Base-by-base conservation (phyloP, 2,113 vertebrate species). In the Fulmarus glacialis region DNA sequence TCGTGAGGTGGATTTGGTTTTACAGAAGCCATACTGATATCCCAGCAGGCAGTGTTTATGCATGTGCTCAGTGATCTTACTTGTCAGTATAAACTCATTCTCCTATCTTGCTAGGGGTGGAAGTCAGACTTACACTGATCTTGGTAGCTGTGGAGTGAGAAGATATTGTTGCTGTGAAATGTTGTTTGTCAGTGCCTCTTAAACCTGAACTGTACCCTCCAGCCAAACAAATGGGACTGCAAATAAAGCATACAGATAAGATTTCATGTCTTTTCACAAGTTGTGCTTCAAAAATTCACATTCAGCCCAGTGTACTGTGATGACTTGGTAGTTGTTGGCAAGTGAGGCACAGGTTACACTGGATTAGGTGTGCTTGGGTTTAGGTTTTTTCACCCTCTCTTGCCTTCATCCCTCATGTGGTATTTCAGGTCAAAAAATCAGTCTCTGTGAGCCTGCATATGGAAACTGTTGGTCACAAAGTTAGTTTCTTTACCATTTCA, bases 381-480 rank as follows among this genome's bases (percentile, higher is more conserved):
- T 50, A 47, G n/a, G 47, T 53, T 38, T 60, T 90, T 90, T 36
- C 9, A 22, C 10, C 4, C 12, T 36, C 15, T 64, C 75, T 73
- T 60, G 29, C 42, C 43, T 89, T 93, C 42, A 32, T 70, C 45
- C 27, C 48, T 77, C 24, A 23, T 52, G 38, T 47, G n/a, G 23
- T 64, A 0, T 45, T 90, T 78, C 30, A 62, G 2, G 1, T 52
- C 59, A n/a, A n/a, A n/a, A n/a, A n/a, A n/a, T n/a, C 0, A 2
- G 29, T 30, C 32, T 27, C 80, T 78, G 27, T 48, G 64, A 55
- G 80, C 50, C 64, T 71, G 73, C 26, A 1, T 20, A 22, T 30
- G n/a, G 63, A 45, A 87, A 14, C 11, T 45, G 24, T 75, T 64
- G 68, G 14, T 77, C 53, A 42, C 27, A 68, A 47, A 36, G 16